phyloP scores from a whole-genome alignment of 2,113 vertebrate species.

The Motacilla alba region DNA sequence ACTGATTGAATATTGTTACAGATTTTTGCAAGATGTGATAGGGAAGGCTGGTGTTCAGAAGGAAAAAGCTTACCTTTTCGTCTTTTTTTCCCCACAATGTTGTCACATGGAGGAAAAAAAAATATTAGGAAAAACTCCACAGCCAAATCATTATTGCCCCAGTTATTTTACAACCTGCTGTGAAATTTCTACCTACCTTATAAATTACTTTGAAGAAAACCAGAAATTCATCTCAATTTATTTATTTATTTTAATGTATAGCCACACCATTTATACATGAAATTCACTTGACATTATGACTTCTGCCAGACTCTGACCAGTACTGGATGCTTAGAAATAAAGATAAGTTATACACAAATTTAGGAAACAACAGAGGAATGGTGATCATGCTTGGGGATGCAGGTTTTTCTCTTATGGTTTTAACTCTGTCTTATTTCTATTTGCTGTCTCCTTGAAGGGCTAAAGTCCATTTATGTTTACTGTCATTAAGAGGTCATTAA shows the following conservation, averaged over 20 bases:
- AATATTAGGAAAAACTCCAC: neutral
- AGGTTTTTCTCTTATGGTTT: neutral
- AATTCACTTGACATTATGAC: neutral
- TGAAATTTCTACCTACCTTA: neutral
- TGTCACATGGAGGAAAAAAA: neutral
- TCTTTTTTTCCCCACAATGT: neutral
- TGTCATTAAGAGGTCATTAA: neutral
- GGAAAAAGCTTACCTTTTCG: neutral
- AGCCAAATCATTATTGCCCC: rapidly evolving
- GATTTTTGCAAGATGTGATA: neutral
- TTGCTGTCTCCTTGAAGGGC: neutral
- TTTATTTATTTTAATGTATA: neutral
- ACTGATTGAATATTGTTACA: neutral
- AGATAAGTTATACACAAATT: neutral
- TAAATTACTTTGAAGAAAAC: neutral
- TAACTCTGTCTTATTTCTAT: neutral
- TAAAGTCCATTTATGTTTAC: neutral
- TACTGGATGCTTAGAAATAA: neutral
- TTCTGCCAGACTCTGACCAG: neutral
- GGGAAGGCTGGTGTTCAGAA: neutral
- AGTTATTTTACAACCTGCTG: neutral
- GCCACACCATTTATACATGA: neutral
- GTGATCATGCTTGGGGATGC: neutral
- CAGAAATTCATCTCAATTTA: rapidly evolving
- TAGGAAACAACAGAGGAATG: neutral